These are phyloP conservation scores for Hydrotaea cyrtoneurina DNA, from an alignment of 2,888 invertebrate genomes.

Conservation along the genomic window DNA sequence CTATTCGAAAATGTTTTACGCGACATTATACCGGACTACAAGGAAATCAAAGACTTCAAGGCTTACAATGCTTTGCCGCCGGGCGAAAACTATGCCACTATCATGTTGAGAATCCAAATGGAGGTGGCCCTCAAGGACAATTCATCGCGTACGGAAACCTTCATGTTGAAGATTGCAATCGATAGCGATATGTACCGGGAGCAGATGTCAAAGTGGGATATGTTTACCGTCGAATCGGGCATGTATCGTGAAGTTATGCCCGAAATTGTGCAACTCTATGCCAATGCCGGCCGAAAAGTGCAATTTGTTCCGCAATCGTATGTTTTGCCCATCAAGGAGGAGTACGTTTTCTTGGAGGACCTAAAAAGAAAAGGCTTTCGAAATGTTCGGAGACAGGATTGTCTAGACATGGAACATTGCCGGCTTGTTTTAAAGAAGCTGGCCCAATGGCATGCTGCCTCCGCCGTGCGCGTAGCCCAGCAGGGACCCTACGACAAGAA, in stretches of 20 bases:
- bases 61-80: slow-evolving; percentile 68
- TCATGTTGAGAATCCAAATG: slow-evolving; percentile 73
- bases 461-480: slow-evolving; percentile 71
- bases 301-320: slow-evolving; percentile 73
- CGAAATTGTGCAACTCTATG: slow-evolving; percentile 75
- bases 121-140: slow-evolving; percentile 66
- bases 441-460: slow-evolving; percentile 78
- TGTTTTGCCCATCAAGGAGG: slow-evolving; percentile 61
- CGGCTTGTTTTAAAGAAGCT: slow-evolving; percentile 73
- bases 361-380: slow-evolving; percentile 70
- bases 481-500: slow-evolving; percentile 65
- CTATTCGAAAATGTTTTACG: slow-evolving; percentile 71
- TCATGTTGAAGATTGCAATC: slow-evolving; percentile 76
- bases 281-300: slow-evolving; percentile 66
- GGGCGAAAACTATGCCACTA: slow-evolving; percentile 76
- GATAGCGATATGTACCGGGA: slow-evolving; percentile 59
- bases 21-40: slow-evolving; percentile 66
- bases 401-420: slow-evolving; percentile 74
- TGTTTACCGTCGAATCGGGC: slow-evolving; percentile 76
- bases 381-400: slow-evolving; percentile 70
- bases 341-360: slow-evolving; percentile 74
- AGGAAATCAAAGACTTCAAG: slow-evolving; percentile 70
- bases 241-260: slow-evolving; percentile 74
- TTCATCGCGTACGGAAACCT: slow-evolving; percentile 62
- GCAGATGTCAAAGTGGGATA: slow-evolving; percentile 70